Conservation (phyloP, 2,888 invertebrate genomes). For the Mythimna loreyi region DNA sequence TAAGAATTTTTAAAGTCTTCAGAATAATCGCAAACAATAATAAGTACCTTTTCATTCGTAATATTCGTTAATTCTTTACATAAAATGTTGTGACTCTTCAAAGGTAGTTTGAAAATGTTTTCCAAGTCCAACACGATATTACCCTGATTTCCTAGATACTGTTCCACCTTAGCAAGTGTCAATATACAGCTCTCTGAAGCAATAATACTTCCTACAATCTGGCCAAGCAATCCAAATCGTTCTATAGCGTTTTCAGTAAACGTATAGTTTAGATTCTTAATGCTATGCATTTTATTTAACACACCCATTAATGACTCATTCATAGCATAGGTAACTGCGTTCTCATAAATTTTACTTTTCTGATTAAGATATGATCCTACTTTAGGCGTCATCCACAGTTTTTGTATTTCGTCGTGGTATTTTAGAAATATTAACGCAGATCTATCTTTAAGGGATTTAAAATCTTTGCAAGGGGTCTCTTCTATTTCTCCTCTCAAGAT, state of each 20-base stretch:
- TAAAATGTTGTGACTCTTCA: constrained; percentile 16
- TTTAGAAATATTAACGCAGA: constrained; percentile 47
- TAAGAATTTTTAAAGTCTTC: not conserved
- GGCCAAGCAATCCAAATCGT: not conserved
- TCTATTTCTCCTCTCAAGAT: constrained; percentile 38
- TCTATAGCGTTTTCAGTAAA: constrained; percentile 25
- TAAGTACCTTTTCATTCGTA: constrained; percentile 11
- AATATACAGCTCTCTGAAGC: constrained; percentile 7
- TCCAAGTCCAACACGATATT: constrained; percentile 28
- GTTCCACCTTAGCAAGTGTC: constrained; percentile 29
- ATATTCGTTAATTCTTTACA: constrained; percentile 19
- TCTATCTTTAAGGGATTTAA: constrained; percentile 20
- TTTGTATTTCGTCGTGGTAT: constrained; percentile 54
- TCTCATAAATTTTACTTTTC: constrained; percentile 23
- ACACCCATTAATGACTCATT: constrained; percentile 22
- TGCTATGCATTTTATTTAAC: constrained; percentile 25
- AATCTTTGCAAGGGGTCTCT: constrained; percentile 9
- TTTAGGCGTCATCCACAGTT: constrained; percentile 47
- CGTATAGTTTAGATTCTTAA: constrained; percentile 8
- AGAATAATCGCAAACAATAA: constrained; percentile 19
- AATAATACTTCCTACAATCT: constrained; percentile 19
- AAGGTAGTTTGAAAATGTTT: constrained; percentile 25
- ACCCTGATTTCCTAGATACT: constrained; percentile 10
- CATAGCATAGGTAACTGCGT: constrained; percentile 32
- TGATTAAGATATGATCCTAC: constrained; percentile 37